Evolutionary conservation across 2,888 invertebrate species (phyloP).

Genomic region (Ormyrus labotus): DNA sequence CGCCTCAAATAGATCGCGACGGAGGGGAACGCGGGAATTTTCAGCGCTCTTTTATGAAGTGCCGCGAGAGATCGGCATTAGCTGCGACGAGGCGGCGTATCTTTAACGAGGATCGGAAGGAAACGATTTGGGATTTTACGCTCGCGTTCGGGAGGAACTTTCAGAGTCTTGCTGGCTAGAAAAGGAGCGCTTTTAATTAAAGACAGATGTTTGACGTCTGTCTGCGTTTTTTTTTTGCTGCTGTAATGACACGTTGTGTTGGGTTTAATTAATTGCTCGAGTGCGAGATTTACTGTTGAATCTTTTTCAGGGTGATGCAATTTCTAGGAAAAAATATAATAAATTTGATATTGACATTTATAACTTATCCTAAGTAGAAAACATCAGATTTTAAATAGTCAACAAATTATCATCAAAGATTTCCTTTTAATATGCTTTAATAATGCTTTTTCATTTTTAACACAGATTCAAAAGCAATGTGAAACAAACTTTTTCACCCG

Average conservation of each 20-base stretch:
- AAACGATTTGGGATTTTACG: conserved; percentile 39
- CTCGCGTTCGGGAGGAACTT: not conserved
- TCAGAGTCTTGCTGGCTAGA: not conserved
- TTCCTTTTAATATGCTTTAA: no score
- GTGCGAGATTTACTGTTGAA: no score
- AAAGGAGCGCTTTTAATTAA: conserved; percentile 45
- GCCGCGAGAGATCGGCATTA: conserved; percentile 1
- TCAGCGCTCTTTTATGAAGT: conserved; percentile 43
- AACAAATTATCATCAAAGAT: no score
- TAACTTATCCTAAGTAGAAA: no score
- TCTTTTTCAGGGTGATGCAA: no score
- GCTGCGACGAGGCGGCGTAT: conserved; percentile 1
- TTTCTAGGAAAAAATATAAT: no score
- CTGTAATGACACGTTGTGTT: not conserved
- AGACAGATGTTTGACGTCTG: conserved; percentile 38
- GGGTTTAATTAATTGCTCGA: no score
- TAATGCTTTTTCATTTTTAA: no score
- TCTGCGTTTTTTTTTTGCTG: not conserved
- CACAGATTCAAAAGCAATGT: no score
- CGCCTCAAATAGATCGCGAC: conserved; percentile 69
- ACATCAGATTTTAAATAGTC: no score
- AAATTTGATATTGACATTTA: no score
- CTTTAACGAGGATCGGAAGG: conserved; percentile 55
- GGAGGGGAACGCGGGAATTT: conserved; percentile 5
- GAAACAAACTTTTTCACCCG: no score